Conservation (phyloP, 2,797 vertebrate genomes). For the Acanthis flammea region DNA sequence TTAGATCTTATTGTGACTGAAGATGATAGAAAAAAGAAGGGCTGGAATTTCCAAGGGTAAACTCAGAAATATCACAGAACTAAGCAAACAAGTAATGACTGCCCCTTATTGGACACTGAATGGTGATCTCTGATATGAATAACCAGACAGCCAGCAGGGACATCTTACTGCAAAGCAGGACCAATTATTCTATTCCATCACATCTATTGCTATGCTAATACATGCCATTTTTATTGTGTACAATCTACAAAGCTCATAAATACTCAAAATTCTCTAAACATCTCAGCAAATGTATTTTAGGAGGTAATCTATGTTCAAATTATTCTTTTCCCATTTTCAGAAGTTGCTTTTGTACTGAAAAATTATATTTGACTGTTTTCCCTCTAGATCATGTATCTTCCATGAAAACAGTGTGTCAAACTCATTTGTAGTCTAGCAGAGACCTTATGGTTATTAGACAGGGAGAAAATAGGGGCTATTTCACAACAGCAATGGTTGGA, state of each 20-base stretch:
- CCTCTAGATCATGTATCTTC: background rate
- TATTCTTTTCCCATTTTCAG: background rate
- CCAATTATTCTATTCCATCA: background rate
- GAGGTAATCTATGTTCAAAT: background rate
- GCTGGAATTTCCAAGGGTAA: background rate
- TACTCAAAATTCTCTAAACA: background rate
- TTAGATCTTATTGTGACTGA: background rate
- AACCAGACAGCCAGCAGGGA: background rate
- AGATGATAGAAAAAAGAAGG: background rate
- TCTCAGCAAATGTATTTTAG: background rate
- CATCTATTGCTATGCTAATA: background rate
- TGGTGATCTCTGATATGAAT: background rate
- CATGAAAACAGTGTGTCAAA: background rate
- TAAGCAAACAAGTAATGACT: background rate
- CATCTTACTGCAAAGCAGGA: background rate
- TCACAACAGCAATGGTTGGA: background rate
- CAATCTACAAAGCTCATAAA: background rate
- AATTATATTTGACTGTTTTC: background rate
- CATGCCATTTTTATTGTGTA: background rate
- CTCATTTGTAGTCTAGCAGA: background rate
- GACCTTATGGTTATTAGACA: background rate
- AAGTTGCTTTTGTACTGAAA: background rate
- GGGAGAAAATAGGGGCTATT: background rate
- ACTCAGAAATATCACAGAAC: background rate
- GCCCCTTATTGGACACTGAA: background rate